phyloP scores from a whole-genome alignment of 2,888 invertebrate species.

The Sabellastarte sp. region DNA sequence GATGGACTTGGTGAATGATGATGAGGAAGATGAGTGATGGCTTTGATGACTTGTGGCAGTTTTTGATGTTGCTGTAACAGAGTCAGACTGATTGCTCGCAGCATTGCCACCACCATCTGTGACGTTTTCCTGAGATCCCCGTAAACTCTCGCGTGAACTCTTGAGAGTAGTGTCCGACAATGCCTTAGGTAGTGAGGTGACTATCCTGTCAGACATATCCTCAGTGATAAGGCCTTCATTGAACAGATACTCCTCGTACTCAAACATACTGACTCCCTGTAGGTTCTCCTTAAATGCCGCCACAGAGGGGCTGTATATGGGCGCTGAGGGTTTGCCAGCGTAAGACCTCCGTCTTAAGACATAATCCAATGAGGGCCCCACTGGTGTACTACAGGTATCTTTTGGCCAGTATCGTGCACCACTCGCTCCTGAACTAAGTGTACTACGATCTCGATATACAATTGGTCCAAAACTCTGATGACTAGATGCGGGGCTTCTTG shows the following conservation, averaged over 20 bases:
- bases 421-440: not conserved
- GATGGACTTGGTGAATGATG: not conserved
- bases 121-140: slow-evolving; percentile 22
- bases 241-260: slow-evolving; percentile 39
- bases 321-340: slow-evolving; percentile 56
- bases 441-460: not conserved
- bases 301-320: slow-evolving; percentile 23
- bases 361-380: not conserved
- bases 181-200: slow-evolving; percentile 37
- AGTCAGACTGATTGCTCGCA: not conserved
- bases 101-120: too few species aligned
- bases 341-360: slow-evolving; percentile 37
- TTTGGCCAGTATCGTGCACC: not conserved
- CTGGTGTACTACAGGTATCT: not conserved
- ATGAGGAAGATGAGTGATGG: not conserved
- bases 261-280: slow-evolving; percentile 24
- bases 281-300: slow-evolving; percentile 26
- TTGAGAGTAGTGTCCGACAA: slow-evolving; percentile 19
- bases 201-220: slow-evolving; percentile 44
- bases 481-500: not conserved
- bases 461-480: not conserved
- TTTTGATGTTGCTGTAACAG: not conserved
- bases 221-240: slow-evolving; percentile 36
- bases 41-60: not conserved
- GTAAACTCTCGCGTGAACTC: slow-evolving; percentile 22